Percentiles rank a stretch among this genome's conserved stretches.
phyloP scores from a whole-genome alignment of 2,797 vertebrate species.

The Catharus ustulatus region DNA sequence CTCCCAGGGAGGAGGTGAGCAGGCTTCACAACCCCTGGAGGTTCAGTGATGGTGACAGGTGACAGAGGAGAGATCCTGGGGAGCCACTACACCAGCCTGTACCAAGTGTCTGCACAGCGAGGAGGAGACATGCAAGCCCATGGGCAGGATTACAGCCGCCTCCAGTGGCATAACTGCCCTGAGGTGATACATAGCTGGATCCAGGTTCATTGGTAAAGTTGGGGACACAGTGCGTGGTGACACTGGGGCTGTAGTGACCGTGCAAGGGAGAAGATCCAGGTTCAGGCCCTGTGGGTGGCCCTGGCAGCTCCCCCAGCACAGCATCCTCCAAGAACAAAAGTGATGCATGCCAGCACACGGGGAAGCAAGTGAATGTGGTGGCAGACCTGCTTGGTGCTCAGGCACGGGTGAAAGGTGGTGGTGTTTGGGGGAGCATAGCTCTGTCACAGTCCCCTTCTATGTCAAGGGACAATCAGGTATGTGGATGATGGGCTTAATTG shows the following conservation, averaged over 20 bases:
- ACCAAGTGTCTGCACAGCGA: rapidly evolving
- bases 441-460: neutral
- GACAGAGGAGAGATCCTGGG: rapidly evolving
- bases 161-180: neutral
- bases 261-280: neutral
- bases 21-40: neutral
- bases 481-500: rapidly evolving
- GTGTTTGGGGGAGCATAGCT: neutral
- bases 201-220: rapidly evolving
- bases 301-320: neutral
- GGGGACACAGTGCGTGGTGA: neutral
- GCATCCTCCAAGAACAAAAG: neutral
- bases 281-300: neutral
- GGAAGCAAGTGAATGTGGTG: neutral
- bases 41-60: neutral
- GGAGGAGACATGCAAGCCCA: neutral
- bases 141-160: rapidly evolving
- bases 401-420: neutral
- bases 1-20: neutral
- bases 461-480: neutral
- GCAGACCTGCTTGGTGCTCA: neutral
- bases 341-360: rapidly evolving
- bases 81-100: neutral
- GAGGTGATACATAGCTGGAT: rapidly evolving
- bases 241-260: neutral